Percentiles rank a stretch among this genome's conserved stretches.
Conservation (phyloP, 2,888 invertebrate species). For the Limulus polyphemus region DNA sequence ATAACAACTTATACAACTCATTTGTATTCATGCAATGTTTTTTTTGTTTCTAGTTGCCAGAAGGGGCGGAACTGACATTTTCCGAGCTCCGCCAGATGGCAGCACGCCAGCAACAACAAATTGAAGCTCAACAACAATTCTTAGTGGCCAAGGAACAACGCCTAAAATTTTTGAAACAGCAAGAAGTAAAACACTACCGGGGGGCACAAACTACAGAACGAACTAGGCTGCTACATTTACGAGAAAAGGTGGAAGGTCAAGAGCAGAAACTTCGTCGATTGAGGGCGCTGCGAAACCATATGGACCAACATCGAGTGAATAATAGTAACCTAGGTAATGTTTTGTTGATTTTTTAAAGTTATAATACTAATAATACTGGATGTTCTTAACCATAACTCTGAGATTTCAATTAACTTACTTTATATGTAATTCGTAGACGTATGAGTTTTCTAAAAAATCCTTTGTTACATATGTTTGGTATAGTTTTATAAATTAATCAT, state of each 20-base stretch:
- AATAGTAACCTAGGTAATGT: conserved; percentile 28
- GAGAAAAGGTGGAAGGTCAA: conserved; percentile 86
- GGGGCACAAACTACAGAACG: conserved; percentile 58
- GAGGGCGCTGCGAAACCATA: conserved; percentile 81
- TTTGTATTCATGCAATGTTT: not conserved
- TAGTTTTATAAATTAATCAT: too few relatives aligned
- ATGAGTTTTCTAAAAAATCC: too few relatives aligned
- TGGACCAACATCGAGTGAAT: conserved; percentile 80
- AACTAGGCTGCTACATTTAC: conserved; percentile 67
- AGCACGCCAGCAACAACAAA: conserved; percentile 91
- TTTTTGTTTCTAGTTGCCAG: conserved; percentile 16
- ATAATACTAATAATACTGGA: too few relatives aligned
- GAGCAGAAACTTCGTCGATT: conserved; percentile 84
- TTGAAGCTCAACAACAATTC: conserved; percentile 79
- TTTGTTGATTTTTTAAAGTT: too few relatives aligned
- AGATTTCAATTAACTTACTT: too few relatives aligned
- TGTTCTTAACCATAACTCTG: too few relatives aligned
- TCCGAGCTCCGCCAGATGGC: conserved; percentile 94
- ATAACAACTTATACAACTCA: too few relatives aligned
- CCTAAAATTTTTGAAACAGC: conserved; percentile 83
- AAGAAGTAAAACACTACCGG: conserved; percentile 54
- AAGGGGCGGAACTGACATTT: conserved; percentile 18
- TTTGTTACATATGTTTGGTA: too few relatives aligned
- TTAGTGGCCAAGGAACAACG: conserved; percentile 85
- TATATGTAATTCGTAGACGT: too few relatives aligned